Base-by-base conservation (phyloP, 2,888 invertebrate genomes). In the Pammene fasciana region DNA sequence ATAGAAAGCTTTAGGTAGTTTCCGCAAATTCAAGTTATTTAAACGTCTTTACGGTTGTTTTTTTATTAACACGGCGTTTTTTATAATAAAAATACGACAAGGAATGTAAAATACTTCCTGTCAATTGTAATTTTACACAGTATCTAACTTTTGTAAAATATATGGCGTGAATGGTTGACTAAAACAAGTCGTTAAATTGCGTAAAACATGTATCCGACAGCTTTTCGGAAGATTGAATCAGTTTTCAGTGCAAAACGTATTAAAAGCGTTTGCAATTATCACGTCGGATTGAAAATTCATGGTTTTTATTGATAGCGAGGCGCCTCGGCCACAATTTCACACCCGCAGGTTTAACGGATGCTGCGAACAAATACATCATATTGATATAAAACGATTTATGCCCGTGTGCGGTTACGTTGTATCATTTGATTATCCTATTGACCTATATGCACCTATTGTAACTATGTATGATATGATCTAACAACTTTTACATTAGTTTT, bases 331-430 rank as follows among this genome's bases (percentile, higher is more conserved):
- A 77, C 79, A 78, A 78, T 81, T 80, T 79, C 77, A 78, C 76
- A 77, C 76, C 73, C 76, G 76, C 75, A 76, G 75, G 79, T 82
- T 81, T 80, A 82, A 79, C 80, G 81, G 80, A 82, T 79, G 77
- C 75, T 74, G 72, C 73, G 75, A 75, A 75, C 75, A 77, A 78
- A 83, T 86, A 83, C 82, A 82, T 84, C 84, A 85, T 75, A 78
- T 80, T 78, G 82, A 83, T 82, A 83, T 74, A 76, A 73, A 67
- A 74, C 81, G 80, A 82, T 84, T 82, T 83, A 85, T 82, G 74
- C n/a, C 26, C 54, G 68, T 72, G 72, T 72, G 71, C 71, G 75
- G 72, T 70, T 72, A 75, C 67, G 43, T 75, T 72, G 72, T 79
- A 82, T 81, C 79, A 78, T 80, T 76, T 78, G 73, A 78, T 61